Conservation (phyloP, 2,797 vertebrate species). For the Amazona finschi region DNA sequence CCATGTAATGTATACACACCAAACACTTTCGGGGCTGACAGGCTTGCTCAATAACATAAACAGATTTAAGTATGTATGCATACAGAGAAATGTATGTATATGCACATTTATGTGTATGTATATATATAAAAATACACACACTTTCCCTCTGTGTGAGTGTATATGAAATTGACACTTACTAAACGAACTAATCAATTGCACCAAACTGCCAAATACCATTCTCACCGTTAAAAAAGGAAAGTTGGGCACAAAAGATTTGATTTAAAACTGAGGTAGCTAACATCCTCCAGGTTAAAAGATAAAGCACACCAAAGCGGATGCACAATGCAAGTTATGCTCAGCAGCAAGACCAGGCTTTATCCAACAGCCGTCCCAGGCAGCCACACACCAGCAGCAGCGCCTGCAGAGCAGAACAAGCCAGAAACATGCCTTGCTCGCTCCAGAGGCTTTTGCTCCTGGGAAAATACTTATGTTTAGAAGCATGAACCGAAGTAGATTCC, state of each 20-base stretch:
- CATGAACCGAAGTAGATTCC: background rate
- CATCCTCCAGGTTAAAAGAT: background rate
- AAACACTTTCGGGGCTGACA: background rate
- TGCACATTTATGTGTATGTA: rapidly evolving
- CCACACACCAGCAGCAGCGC: background rate
- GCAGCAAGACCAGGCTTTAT: rapidly evolving
- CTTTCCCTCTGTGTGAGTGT: rapidly evolving
- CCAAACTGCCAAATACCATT: rapidly evolving
- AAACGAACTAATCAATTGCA: background rate
- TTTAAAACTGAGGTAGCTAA: background rate
- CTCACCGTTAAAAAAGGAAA: background rate
- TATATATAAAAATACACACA: rapidly evolving
- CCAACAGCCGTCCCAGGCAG: rapidly evolving
- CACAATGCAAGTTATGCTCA: rapidly evolving
- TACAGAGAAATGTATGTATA: background rate
- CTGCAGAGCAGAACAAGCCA: rapidly evolving
- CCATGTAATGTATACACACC: rapidly evolving
- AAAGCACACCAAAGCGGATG: background rate
- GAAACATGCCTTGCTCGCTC: rapidly evolving
- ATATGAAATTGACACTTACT: rapidly evolving
- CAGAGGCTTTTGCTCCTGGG: background rate
- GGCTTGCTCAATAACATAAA: background rate
- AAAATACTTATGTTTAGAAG: background rate
- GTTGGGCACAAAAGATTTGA: background rate
- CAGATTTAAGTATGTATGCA: background rate